A percentile compares a stretch with the other conserved stretches of the same genome.
Evolutionary conservation across 2,113 vertebrate species (phyloP).

Genomic region (Neogale vison): DNA sequence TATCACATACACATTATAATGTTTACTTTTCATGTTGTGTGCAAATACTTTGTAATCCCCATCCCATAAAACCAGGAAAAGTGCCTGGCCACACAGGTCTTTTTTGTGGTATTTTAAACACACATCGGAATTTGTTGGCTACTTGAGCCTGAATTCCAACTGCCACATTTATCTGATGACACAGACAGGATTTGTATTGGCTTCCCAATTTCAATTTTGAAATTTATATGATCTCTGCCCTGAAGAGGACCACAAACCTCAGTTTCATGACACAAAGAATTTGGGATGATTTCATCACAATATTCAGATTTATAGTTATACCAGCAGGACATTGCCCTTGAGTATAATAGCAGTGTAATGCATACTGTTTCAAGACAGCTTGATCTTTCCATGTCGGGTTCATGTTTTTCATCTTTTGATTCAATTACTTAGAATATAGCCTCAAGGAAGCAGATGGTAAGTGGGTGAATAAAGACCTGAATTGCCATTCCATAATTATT

Average conservation of each 20-base stretch:
- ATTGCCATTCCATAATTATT: slow-evolving; percentile 63
- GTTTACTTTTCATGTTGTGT: not conserved
- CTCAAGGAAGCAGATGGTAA: slow-evolving; percentile 72
- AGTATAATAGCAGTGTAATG: not conserved
- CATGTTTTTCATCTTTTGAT: slow-evolving; percentile 56
- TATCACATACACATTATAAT: not conserved
- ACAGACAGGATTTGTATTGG: not conserved
- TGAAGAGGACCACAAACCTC: not conserved
- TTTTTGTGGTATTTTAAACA: slow-evolving; percentile 4
- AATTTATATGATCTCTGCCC: not conserved
- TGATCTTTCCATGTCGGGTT: slow-evolving; percentile 32
- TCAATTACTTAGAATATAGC: slow-evolving; percentile 57
- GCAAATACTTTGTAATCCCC: not conserved
- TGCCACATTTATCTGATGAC: not conserved
- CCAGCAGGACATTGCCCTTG: not conserved
- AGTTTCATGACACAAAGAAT: not conserved
- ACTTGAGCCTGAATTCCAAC: not conserved
- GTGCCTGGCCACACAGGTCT: not conserved
- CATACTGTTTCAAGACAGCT: not conserved
- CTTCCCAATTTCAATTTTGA: slow-evolving; percentile 13
- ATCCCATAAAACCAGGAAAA: not conserved
- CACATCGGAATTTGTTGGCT: not conserved
- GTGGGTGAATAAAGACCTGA: slow-evolving; percentile 56
- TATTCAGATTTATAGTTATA: not conserved
- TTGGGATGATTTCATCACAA: not conserved